Conservation (phyloP, 2,797 vertebrate species). For the Molossus molossus region DNA sequence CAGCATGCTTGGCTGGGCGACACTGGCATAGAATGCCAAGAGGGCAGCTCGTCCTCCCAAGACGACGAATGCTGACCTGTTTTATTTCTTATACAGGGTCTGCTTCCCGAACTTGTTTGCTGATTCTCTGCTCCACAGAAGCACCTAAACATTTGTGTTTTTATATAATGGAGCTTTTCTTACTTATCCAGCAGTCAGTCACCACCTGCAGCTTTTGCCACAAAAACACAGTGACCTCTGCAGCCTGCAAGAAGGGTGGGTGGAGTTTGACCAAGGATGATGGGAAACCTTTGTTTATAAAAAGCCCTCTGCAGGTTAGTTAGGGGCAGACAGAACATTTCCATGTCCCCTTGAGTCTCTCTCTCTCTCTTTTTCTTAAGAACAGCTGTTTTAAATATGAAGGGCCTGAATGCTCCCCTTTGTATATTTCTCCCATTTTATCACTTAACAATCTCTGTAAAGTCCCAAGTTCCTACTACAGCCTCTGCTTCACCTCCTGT, state of each 20-base stretch:
- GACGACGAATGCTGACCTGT: not conserved
- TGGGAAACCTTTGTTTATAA: conserved; percentile 60
- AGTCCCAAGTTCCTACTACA: not conserved
- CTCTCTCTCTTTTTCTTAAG: not conserved
- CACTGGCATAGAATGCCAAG: rapidly evolving
- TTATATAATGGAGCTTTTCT: conserved; percentile 65
- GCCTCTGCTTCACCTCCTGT: not conserved
- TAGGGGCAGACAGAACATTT: conserved; percentile 48
- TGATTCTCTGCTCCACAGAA: not conserved
- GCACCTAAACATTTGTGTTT: conserved; percentile 6
- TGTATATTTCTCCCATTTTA: conserved; percentile 36
- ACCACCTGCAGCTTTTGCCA: conserved; percentile 76
- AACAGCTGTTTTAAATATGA: conserved; percentile 55
- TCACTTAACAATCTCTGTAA: conserved; percentile 30
- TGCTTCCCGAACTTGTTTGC: not conserved
- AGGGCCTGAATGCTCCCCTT: not conserved
- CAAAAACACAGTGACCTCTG: conserved; percentile 77
- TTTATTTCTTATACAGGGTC: not conserved
- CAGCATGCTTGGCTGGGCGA: not conserved
- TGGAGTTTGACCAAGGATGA: conserved; percentile 58
- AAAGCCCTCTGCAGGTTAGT: conserved; percentile 61
- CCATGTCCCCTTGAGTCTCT: conserved; percentile 1
- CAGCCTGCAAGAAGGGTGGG: conserved; percentile 55
- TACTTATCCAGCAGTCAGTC: conserved; percentile 42
- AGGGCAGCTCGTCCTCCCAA: not conserved